Evolutionary conservation across 2,113 vertebrate genomes (phyloP).

Genomic region (Aptenodytes forsteri): DNA sequence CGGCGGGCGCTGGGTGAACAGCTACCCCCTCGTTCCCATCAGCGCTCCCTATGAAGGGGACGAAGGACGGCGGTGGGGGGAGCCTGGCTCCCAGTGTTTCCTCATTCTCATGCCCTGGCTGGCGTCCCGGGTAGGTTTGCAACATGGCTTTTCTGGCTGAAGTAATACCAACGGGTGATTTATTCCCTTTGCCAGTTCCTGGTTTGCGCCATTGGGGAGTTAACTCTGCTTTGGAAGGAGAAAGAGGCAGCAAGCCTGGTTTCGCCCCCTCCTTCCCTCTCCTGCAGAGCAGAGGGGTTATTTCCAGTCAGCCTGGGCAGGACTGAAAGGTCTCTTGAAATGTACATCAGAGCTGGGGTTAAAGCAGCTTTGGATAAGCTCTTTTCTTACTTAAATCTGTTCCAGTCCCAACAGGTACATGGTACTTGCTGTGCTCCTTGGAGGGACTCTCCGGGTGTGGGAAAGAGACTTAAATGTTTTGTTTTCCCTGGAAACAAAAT

Average conservation of each 20-base stretch:
- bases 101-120: background rate
- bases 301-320: background rate
- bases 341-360: background rate
- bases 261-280: background rate
- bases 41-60: rapidly evolving
- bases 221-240: background rate
- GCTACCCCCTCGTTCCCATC: rapidly evolving
- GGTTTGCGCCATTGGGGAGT: background rate
- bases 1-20: rapidly evolving
- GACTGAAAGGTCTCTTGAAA: background rate
- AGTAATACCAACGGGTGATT: background rate
- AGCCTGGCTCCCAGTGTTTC: background rate
- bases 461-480: background rate
- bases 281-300: background rate
- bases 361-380: slow-evolving; percentile 52
- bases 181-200: background rate
- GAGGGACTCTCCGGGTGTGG: background rate
- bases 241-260: background rate
- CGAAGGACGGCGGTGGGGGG: rapidly evolving
- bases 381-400: slow-evolving; percentile 20
- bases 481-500: background rate
- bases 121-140: background rate
- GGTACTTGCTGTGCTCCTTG: background rate
- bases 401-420: background rate
- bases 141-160: background rate